Conservation (phyloP, 2,888 invertebrate genomes). For the Scelioninae gen. 2 region DNA sequence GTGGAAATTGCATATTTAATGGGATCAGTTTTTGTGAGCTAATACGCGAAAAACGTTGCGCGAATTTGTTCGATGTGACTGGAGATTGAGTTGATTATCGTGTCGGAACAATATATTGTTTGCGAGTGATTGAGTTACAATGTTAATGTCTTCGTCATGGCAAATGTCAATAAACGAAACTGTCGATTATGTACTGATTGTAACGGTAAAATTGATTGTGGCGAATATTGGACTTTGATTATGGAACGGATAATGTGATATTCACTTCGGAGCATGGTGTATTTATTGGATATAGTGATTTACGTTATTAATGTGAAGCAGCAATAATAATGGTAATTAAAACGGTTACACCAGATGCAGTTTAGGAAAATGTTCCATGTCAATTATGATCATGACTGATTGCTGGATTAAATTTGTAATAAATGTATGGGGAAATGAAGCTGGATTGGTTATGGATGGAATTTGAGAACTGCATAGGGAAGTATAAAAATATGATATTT, state of each 20-base stretch:
- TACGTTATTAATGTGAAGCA: too few species aligned
- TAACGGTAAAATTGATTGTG: constrained; percentile 20
- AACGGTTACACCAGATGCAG: too few species aligned
- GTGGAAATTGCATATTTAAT: constrained; percentile 23
- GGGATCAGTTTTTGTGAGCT: constrained; percentile 11
- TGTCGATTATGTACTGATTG: constrained; percentile 20
- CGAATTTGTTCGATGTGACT: constrained; percentile 5
- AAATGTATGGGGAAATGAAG: too few species aligned
- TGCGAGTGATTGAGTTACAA: background rate
- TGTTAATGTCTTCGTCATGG: background rate
- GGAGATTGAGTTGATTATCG: too few species aligned
- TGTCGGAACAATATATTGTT: constrained; percentile 2
- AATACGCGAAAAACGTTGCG: constrained; percentile 18
- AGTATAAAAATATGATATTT: too few species aligned
- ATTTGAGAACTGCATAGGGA: too few species aligned
- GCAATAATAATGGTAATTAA: too few species aligned
- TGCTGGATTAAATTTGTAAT: too few species aligned
- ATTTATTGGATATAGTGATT: constrained; percentile 10
- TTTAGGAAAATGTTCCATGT: too few species aligned
- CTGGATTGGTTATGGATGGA: too few species aligned
- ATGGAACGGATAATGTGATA: constrained; percentile 1
- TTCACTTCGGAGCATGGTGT: background rate
- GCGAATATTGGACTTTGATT: constrained; percentile 3
- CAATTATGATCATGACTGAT: too few species aligned
- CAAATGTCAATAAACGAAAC: constrained; percentile 10